phyloP scores from a whole-genome alignment of 2,113 vertebrate genomes.

The Proteles cristata region DNA sequence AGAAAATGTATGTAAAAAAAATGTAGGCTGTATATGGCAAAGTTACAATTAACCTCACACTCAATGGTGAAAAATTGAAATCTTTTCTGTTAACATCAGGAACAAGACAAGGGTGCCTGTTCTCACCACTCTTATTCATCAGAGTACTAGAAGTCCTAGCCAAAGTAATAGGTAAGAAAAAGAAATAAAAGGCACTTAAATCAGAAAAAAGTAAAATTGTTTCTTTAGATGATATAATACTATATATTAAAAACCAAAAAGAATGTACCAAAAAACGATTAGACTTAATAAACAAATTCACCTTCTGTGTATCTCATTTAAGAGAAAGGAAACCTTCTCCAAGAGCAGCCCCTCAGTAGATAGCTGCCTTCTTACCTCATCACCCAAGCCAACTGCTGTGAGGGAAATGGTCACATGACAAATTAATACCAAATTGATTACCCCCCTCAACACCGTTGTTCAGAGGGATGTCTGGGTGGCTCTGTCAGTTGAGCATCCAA shows the following conservation, averaged over 20 bases:
- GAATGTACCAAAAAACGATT: neutral
- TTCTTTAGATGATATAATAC: neutral
- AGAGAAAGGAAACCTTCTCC: neutral
- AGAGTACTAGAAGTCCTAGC: neutral
- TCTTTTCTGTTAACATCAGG: neutral
- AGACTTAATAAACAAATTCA: neutral
- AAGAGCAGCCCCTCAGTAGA: neutral
- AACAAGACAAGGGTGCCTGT: neutral
- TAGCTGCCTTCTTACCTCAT: neutral
- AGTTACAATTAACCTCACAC: no score
- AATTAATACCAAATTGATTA: neutral
- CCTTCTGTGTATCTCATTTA: accelerated
- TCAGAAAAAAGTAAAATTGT: neutral
- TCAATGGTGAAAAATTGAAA: neutral
- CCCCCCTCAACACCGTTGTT: no score
- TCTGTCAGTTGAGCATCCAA: no score
- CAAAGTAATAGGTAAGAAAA: neutral
- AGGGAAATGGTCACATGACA: neutral
- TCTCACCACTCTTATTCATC: neutral
- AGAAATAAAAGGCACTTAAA: neutral
- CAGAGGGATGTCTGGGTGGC: no score
- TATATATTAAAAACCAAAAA: neutral
- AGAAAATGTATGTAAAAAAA: neutral
- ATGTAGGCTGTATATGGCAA: neutral
- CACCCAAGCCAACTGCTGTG: neutral